phyloP scores from a whole-genome alignment of 2,888 invertebrate species.

The Melinopterus prodromus region DNA sequence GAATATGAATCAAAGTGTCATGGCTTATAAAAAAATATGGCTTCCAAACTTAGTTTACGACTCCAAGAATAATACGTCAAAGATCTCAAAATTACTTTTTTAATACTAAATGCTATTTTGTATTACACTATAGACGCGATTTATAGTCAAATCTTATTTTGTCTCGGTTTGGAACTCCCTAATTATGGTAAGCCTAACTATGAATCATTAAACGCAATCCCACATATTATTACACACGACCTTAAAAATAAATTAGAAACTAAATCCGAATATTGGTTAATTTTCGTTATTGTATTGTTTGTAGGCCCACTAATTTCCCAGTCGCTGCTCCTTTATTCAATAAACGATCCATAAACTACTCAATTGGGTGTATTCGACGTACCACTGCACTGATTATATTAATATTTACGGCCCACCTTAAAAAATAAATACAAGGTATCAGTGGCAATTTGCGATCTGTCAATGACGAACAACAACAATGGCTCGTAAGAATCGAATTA shows the following conservation, averaged over 20 bases:
- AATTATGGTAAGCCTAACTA: neutral
- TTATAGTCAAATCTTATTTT: too few relatives aligned
- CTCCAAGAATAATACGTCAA: too few relatives aligned
- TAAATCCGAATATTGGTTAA: neutral
- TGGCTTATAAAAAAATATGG: too few relatives aligned
- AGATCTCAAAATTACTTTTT: too few relatives aligned
- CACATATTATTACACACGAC: neutral
- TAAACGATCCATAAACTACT: neutral
- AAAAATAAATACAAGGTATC: neutral
- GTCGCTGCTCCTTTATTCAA: neutral
- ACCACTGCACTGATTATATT: neutral
- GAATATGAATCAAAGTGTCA: too few relatives aligned
- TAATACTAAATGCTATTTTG: too few relatives aligned
- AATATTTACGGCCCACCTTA: neutral
- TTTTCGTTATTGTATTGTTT: neutral
- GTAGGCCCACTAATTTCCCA: neutral
- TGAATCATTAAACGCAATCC: neutral
- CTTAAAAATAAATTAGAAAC: neutral
- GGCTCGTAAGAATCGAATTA: neutral
- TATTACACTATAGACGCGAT: too few relatives aligned
- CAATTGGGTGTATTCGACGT: neutral
- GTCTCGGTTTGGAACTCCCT: too few relatives aligned
- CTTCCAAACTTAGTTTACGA: too few relatives aligned
- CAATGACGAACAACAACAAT: neutral
- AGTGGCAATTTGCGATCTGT: neutral